A percentile compares a stretch with the other conserved stretches of the same genome.
phyloP scores from a whole-genome alignment of 1,140 invertebrate species.

The Muscidifurax raptorellus region DNA sequence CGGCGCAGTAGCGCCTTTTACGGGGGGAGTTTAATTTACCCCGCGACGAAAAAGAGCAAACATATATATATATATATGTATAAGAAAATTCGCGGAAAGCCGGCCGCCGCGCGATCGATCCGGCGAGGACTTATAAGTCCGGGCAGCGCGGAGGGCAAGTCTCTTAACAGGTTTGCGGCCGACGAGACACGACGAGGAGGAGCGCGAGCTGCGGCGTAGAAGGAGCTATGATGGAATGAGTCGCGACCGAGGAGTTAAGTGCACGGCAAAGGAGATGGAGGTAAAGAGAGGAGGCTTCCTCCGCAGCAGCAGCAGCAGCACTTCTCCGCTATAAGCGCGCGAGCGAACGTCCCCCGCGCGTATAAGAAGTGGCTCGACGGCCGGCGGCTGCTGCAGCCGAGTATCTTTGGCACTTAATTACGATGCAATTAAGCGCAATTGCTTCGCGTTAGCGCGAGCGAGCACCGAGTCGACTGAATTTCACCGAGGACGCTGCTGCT shows the following conservation, averaged over 20 bases:
- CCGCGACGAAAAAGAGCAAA: too few relatives aligned
- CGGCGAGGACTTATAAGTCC: slow-evolving; percentile 31
- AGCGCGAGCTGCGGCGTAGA: background rate
- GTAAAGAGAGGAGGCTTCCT: background rate
- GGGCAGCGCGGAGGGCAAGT: background rate
- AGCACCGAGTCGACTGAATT: slow-evolving; percentile 22
- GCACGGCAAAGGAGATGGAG: background rate
- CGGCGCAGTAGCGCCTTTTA: background rate
- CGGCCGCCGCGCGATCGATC: slow-evolving; percentile 31
- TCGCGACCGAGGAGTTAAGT: background rate
- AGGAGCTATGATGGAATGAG: background rate
- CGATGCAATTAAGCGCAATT: slow-evolving; percentile 52
- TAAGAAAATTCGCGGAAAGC: slow-evolving; percentile 10
- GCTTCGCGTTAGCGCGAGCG: slow-evolving; percentile 34
- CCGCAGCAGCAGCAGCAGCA: too few relatives aligned
- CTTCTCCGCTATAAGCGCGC: slow-evolving; percentile 12
- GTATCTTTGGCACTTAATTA: slow-evolving; percentile 54
- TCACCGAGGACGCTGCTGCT: background rate
- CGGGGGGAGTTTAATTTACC: too few relatives aligned
- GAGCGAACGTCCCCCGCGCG: background rate
- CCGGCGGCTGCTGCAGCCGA: background rate
- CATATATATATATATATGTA: background rate
- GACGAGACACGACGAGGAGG: background rate
- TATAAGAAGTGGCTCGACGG: slow-evolving; percentile 22
- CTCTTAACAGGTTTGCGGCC: slow-evolving; percentile 35